Conservation (phyloP, 2,888 invertebrate genomes). For the Molorchus minor region DNA sequence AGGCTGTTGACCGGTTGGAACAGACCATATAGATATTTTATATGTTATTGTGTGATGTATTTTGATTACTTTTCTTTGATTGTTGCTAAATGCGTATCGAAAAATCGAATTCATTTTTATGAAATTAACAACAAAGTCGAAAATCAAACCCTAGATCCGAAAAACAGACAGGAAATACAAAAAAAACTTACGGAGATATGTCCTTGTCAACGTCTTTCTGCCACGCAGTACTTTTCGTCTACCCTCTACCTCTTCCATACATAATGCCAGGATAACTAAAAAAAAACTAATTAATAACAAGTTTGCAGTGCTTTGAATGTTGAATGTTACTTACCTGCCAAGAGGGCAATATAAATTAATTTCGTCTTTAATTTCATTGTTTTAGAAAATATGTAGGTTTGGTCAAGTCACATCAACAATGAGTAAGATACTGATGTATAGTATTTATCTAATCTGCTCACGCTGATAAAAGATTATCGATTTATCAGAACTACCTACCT, state of each 20-base stretch:
- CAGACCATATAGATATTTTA: too few species aligned
- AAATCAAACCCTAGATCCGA: too few species aligned
- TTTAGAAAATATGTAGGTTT: constrained; percentile 13
- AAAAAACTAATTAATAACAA: constrained; percentile 17
- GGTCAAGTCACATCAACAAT: background rate
- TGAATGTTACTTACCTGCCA: constrained; percentile 41
- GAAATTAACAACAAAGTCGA: too few species aligned
- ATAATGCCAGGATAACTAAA: constrained; percentile 72
- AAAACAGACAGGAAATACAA: too few species aligned
- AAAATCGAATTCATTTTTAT: too few species aligned
- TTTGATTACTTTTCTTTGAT: too few species aligned
- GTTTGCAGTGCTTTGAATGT: too few species aligned
- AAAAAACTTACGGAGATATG: constrained; percentile 81
- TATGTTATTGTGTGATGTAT: too few species aligned
- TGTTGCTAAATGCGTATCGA: too few species aligned
- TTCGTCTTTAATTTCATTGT: constrained; percentile 40
- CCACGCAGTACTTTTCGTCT: constrained; percentile 82
- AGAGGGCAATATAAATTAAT: constrained; percentile 38
- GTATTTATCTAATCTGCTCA: constrained; percentile 34
- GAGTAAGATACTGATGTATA: constrained; percentile 8
- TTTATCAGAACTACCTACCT: constrained; percentile 30
- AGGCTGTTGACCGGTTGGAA: too few species aligned
- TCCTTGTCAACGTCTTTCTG: constrained; percentile 79
- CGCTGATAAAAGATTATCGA: constrained; percentile 28
- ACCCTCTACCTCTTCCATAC: constrained; percentile 77